phyloP scores from a whole-genome alignment of 2,888 invertebrate species.

The Sphinx pinastri region DNA sequence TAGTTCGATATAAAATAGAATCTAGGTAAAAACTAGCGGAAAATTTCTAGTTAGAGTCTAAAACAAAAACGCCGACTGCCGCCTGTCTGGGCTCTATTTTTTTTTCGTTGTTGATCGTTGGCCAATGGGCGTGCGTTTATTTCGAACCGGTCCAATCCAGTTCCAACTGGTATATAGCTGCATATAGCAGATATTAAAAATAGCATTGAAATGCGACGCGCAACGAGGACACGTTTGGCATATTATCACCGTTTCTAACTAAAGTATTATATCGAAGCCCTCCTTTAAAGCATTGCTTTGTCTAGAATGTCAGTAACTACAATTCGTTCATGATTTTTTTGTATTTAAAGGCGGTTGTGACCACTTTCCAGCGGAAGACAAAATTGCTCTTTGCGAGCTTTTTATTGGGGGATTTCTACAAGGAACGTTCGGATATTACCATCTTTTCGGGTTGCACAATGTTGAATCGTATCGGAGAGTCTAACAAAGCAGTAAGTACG shows the following conservation, averaged over 20 bases:
- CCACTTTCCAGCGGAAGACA: too few species aligned
- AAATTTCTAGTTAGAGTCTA: neutral
- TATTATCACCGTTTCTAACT: neutral
- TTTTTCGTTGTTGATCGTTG: neutral
- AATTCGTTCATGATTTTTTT: too few species aligned
- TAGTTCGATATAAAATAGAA: neutral
- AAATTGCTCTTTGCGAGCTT: too few species aligned
- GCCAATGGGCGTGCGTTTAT: slow-evolving; percentile 31
- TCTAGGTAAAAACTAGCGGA: neutral
- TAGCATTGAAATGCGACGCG: neutral
- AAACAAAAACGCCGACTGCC: neutral
- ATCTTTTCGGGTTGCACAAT: too few species aligned
- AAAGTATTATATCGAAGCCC: too few species aligned
- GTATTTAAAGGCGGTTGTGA: too few species aligned
- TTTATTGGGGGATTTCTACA: too few species aligned
- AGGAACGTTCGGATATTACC: too few species aligned
- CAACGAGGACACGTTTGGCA: neutral
- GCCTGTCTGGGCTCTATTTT: neutral
- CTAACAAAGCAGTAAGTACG: too few species aligned
- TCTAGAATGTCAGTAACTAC: too few species aligned
- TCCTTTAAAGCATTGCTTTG: too few species aligned
- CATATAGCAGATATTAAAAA: slow-evolving; percentile 15
- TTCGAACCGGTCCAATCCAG: slow-evolving; percentile 44
- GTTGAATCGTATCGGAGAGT: too few species aligned
- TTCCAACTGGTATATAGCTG: slow-evolving; percentile 30